Conservation (phyloP, 2,888 invertebrate genomes). For the Taphrorychus bicolor region DNA sequence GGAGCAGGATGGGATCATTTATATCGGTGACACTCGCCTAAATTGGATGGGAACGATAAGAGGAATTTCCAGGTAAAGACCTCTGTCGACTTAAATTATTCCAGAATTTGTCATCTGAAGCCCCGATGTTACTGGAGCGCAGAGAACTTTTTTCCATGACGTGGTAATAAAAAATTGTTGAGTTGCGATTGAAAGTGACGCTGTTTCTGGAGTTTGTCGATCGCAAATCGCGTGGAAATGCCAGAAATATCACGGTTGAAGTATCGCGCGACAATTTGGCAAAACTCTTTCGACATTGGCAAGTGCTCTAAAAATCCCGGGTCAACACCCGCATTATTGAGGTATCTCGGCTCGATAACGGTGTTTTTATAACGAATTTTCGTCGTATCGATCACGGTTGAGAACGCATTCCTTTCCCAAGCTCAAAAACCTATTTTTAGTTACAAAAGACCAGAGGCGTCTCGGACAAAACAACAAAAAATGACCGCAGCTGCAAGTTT, state of each 20-base stretch:
- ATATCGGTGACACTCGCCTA: conserved; percentile 16
- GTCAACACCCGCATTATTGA: conserved; percentile 24
- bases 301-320: conserved; percentile 12
- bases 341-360: conserved; percentile 2
- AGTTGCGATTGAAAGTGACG: neutral
- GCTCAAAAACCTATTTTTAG: neutral
- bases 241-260: conserved; percentile 6
- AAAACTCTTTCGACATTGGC: conserved; percentile 19
- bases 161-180: too few species aligned
- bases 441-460: neutral
- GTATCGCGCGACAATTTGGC: conserved; percentile 15
- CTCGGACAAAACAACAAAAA: neutral
- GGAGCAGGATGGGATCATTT: conserved; percentile 11
- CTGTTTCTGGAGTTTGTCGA: neutral
- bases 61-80: conserved; percentile 17
- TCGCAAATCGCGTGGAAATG: neutral
- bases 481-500: conserved; percentile 32
- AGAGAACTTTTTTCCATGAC: too few species aligned
- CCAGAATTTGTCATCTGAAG: conserved; percentile 4
- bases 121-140: neutral
- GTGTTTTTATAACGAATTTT: neutral
- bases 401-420: neutral
- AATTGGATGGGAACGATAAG: conserved; percentile 17
- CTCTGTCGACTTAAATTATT: conserved; percentile 13
- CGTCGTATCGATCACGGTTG: neutral